Evolutionary conservation across 2,888 invertebrate genomes (phyloP).

Genomic region (Drosophila prolongata): DNA sequence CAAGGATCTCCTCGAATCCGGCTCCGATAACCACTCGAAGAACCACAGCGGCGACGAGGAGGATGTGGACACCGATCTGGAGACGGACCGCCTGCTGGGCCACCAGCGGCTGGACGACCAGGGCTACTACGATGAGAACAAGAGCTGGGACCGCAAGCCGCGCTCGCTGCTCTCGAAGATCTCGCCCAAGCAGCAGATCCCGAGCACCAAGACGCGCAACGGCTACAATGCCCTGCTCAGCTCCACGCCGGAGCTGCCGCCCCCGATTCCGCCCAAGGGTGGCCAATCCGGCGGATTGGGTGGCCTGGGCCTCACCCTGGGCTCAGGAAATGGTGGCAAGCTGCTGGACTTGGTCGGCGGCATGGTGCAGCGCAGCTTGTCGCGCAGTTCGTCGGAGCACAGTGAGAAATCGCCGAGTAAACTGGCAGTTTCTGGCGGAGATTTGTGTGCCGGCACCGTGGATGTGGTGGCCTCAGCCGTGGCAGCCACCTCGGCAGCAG

Average conservation of each 20-base stretch:
- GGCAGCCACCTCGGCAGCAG: conserved; percentile 25
- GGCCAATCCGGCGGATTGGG: conserved; percentile 36
- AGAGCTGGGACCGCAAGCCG: conserved; percentile 83
- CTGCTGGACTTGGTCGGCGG: conserved; percentile 72
- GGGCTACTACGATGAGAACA: conserved; percentile 95
- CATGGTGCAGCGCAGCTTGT: conserved; percentile 62
- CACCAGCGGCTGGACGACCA: conserved; percentile 97
- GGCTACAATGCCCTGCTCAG: conserved; percentile 84
- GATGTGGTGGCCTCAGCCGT: conserved; percentile 77
- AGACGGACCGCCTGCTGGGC: conserved; percentile 97
- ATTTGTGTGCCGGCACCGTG: conserved; percentile 45
- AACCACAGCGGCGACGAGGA: conserved; percentile 89
- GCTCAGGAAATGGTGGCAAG: conserved; percentile 51
- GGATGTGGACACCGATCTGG: conserved; percentile 98
- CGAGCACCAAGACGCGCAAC: conserved; percentile 82
- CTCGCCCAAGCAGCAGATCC: conserved; percentile 83
- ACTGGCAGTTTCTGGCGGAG: conserved; percentile 40
- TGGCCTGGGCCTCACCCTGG: conserved; percentile 24
- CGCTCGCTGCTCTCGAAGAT: conserved; percentile 83
- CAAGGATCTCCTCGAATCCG: conserved; percentile 76
- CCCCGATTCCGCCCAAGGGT: conserved; percentile 83
- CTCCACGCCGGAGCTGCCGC: conserved; percentile 83
- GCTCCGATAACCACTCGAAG: conserved; percentile 87
- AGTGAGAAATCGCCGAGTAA: conserved; percentile 86
- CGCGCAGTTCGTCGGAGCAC: conserved; percentile 83